These are phyloP conservation scores for Corythoichthys intestinalis DNA, from an alignment of 2,113 vertebrate genomes.

Conservation along the genomic window DNA sequence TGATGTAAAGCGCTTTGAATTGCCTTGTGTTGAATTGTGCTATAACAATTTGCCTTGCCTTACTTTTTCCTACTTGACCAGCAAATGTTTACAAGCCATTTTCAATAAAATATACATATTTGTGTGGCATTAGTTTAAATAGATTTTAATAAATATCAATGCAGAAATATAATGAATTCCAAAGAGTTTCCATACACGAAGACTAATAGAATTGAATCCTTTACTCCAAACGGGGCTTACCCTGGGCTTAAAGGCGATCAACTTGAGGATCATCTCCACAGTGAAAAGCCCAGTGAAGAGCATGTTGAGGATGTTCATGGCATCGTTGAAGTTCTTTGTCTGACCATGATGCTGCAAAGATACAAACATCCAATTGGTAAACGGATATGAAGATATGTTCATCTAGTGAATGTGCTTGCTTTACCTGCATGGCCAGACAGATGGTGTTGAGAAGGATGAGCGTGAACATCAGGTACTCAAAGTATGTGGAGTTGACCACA, in stretches of 20 bases:
- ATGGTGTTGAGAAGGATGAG: constrained; percentile 99
- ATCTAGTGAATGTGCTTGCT: constrained; percentile 10
- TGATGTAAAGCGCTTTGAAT: no score
- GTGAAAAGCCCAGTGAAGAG: constrained; percentile 99
- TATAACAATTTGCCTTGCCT: no score
- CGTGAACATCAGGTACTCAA: constrained; percentile 99
- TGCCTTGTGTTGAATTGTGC: no score
- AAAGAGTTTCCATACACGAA: no score
- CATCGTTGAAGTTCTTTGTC: constrained; percentile 89
- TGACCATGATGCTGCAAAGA: constrained; percentile 90
- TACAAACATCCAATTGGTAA: constrained; percentile 4
- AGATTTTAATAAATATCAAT: no score
- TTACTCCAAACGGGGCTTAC: constrained; percentile 64
- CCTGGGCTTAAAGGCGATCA: constrained; percentile 99
- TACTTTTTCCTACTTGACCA: no score
- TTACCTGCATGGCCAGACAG: constrained; percentile 99
- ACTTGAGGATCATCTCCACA: constrained; percentile 97
- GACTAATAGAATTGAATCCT: no score
- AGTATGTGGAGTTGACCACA: constrained; percentile 99
- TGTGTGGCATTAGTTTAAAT: no score
- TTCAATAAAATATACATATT: no score
- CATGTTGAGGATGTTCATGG: constrained; percentile 99
- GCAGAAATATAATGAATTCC: no score
- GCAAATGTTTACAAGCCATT: no score
- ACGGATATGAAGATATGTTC: no score